phyloP scores from a whole-genome alignment of 2,888 invertebrate genomes.

The Phasia obesa region DNA sequence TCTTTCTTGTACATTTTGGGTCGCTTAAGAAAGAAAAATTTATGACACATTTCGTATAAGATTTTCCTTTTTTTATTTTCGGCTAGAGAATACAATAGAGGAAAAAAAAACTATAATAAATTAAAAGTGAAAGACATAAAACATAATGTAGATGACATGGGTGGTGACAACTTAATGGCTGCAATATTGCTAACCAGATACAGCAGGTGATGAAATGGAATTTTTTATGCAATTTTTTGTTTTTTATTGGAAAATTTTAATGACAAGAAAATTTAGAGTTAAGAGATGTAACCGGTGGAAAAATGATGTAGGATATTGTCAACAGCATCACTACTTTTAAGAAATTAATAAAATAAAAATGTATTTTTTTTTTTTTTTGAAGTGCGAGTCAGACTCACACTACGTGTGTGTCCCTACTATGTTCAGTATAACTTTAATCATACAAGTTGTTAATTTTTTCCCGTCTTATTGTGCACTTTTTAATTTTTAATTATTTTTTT shows the following conservation, averaged over 20 bases:
- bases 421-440: no score
- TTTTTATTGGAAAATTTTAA: background rate
- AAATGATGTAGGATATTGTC: no score
- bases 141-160: constrained; percentile 68
- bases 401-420: no score
- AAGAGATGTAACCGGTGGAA: no score
- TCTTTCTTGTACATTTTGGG: constrained; percentile 17
- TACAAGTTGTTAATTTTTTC: no score
- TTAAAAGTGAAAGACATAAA: constrained; percentile 69
- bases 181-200: constrained; percentile 63
- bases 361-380: no score
- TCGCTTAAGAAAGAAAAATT: constrained; percentile 50
- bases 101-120: constrained; percentile 45
- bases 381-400: no score
- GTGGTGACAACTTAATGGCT: constrained; percentile 70
- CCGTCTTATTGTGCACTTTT: no score
- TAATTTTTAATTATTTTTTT: no score
- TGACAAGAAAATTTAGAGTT: background rate
- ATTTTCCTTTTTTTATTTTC: constrained; percentile 6
- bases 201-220: constrained; percentile 66
- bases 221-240: background rate
- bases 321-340: no score
- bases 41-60: constrained; percentile 58
- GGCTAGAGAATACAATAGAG: constrained; percentile 29
- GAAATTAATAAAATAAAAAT: no score